Conservation (phyloP, 2,888 invertebrate genomes). For the Cataglyphis albicans region DNA sequence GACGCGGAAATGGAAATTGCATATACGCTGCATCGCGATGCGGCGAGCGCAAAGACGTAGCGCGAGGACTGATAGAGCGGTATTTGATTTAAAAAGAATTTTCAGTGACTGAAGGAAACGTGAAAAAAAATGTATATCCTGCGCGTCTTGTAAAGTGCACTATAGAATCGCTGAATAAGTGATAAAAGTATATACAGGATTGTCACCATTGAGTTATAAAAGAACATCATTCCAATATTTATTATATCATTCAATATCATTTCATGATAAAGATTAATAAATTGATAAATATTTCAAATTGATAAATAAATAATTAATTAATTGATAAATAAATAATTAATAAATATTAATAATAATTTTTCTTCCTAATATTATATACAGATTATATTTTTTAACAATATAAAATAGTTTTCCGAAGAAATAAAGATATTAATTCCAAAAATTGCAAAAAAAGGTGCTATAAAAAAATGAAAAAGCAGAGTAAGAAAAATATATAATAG, state of each 20-base stretch:
- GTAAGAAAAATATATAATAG: constrained; percentile 16
- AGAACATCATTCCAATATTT: constrained; percentile 9
- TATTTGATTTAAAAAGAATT: constrained; percentile 23
- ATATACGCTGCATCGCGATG: constrained; percentile 34
- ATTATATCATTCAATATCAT: background rate
- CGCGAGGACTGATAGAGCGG: background rate
- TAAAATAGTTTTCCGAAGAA: background rate
- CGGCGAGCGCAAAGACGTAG: constrained; percentile 4
- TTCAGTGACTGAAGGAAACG: constrained; percentile 27
- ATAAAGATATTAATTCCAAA: constrained; percentile 8
- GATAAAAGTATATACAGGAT: background rate
- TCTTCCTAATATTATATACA: background rate
- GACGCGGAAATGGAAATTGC: constrained; percentile 51
- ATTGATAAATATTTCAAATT: constrained; percentile 17
- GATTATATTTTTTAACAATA: background rate
- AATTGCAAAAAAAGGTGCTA: background rate
- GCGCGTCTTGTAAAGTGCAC: background rate
- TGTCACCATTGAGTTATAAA: constrained; percentile 18
- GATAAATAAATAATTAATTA: too few species aligned
- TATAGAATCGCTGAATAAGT: constrained; percentile 14
- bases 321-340: background rate
- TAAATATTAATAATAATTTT: background rate
- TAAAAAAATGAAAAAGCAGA: background rate
- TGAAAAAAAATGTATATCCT: background rate
- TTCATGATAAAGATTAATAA: background rate